These are phyloP conservation scores for Leptinotarsa peninsularis DNA, from an alignment of 2,888 invertebrate genomes.

Conservation along the genomic window DNA sequence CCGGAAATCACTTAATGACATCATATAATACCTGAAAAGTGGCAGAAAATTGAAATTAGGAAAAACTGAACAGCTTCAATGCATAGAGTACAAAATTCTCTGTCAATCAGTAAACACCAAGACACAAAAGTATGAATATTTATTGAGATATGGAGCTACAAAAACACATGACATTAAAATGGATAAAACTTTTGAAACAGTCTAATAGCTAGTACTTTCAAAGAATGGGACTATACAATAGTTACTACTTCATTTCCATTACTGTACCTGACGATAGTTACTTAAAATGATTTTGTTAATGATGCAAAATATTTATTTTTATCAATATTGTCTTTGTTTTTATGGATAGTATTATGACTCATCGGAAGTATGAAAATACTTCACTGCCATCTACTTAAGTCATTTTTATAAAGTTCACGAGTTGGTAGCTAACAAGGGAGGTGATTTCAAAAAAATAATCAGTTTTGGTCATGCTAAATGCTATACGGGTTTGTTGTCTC, in stretches of 20 bases:
- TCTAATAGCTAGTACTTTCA: not conserved
- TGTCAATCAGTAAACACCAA: no score
- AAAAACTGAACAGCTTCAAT: no score
- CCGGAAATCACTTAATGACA: no score
- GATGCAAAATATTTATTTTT: slow-evolving; percentile 52
- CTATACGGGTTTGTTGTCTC: slow-evolving; percentile 22
- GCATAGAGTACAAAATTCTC: no score
- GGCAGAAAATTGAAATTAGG: no score
- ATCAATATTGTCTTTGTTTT: slow-evolving; percentile 50
- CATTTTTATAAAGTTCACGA: slow-evolving; percentile 41
- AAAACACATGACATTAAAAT: no score
- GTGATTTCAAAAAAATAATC: slow-evolving; percentile 16
- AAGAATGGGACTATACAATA: slow-evolving; percentile 20
- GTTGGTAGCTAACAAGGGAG: slow-evolving; percentile 20
- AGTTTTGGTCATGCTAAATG: slow-evolving; percentile 15
- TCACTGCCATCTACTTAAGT: slow-evolving; percentile 53
- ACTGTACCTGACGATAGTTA: slow-evolving; percentile 55
- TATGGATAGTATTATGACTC: slow-evolving; percentile 47
- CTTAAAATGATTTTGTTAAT: slow-evolving; percentile 47
- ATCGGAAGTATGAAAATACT: slow-evolving; percentile 47
- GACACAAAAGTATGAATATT: no score
- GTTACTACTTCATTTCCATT: slow-evolving; percentile 45
- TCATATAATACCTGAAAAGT: no score
- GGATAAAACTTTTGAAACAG: no score
- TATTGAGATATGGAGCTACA: no score